Conservation (phyloP, 2,888 invertebrate genomes). For the Chelonus formosanus region DNA sequence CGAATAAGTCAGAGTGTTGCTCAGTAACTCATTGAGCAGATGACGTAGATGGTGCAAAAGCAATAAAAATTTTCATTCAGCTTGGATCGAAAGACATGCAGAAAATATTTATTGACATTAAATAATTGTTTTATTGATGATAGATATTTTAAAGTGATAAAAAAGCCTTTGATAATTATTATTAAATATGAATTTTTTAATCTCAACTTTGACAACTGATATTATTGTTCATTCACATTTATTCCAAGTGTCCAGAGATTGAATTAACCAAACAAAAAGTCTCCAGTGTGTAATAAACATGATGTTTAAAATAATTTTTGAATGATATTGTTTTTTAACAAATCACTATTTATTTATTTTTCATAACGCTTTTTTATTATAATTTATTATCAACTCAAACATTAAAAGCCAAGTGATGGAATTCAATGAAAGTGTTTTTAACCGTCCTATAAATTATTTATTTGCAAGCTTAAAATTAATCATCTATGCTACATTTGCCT, state of each 20-base stretch:
- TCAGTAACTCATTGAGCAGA: conserved; percentile 7
- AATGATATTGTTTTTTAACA: too few species aligned
- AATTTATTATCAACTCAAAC: too few species aligned
- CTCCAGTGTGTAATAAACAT: too few species aligned
- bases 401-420: background rate
- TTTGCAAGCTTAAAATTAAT: conserved; percentile 3
- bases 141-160: too few species aligned
- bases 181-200: too few species aligned
- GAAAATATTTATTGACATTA: background rate
- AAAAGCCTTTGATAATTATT: too few species aligned
- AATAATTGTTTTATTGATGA: too few species aligned
- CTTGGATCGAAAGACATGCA: background rate
- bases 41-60: conserved; percentile 3
- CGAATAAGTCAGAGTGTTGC: background rate
- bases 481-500: background rate
- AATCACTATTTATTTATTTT: background rate
- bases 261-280: too few species aligned
- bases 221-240: too few species aligned
- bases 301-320: too few species aligned
- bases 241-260: too few species aligned
- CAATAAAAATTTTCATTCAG: conserved; percentile 1
- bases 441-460: conserved; percentile 18
- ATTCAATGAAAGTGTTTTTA: conserved; percentile 23
- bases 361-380: background rate
- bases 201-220: too few species aligned